Evolutionary conservation across 1,140 invertebrate genomes (phyloP).

Genomic region (Yoshiicerus persimilis): DNA sequence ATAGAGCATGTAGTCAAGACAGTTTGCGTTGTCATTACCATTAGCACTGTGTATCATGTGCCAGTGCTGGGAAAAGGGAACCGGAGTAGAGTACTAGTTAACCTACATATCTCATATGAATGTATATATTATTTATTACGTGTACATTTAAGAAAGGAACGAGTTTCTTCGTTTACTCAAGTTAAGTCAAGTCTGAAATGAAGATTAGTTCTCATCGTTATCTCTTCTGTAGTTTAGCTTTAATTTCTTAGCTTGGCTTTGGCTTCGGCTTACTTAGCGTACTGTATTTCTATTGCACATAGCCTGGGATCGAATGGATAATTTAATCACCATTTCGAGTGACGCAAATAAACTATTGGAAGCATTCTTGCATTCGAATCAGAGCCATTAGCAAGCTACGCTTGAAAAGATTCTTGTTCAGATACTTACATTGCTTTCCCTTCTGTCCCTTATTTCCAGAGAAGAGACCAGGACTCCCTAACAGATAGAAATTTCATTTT

Average conservation of each 20-base stretch:
- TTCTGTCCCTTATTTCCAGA: neutral
- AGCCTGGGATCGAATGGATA: neutral
- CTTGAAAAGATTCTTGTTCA: neutral
- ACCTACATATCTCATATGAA: neutral
- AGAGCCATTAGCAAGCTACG: neutral
- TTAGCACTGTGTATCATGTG: too few relatives aligned
- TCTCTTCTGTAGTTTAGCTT: neutral
- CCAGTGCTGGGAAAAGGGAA: too few relatives aligned
- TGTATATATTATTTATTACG: neutral
- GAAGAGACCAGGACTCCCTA: neutral
- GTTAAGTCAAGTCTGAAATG: neutral
- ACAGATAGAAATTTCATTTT: neutral
- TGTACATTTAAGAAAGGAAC: neutral
- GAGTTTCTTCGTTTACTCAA: neutral
- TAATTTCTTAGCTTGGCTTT: neutral
- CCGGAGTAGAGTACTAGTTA: neutral
- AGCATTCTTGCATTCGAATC: conserved; percentile 2
- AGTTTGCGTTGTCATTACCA: too few relatives aligned
- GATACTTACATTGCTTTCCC: neutral
- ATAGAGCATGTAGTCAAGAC: too few relatives aligned
- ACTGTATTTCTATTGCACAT: neutral
- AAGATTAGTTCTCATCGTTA: conserved; percentile 3
- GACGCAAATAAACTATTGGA: conserved; percentile 5
- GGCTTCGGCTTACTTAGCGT: neutral
- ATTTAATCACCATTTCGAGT: neutral